Base-by-base conservation (phyloP, 35 echinoderm and acorn worm genomes). In the Stichopus chloronotus region DNA sequence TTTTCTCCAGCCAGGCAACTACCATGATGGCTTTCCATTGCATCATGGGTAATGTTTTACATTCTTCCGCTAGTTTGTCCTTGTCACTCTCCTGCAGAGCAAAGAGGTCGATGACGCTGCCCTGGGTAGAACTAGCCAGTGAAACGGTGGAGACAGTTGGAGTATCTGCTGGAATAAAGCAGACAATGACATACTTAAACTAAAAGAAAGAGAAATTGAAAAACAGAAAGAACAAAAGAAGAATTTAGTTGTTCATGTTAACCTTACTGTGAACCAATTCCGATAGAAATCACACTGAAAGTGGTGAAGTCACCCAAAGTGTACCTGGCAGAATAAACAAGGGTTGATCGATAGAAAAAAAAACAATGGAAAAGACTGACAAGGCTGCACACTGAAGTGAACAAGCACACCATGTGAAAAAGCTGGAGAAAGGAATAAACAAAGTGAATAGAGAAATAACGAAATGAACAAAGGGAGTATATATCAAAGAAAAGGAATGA, bases 1-100 rank as follows among this genome's bases (percentile, higher is more conserved):
- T 89, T 55, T 95, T 77, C 82, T 99, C 97, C 17, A 99, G 76
- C 97, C 97, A 99, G 0, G 97, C 91, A 63, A 99, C 95, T 7
- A 99, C 95, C 93, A 96, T 99, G 88, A 89, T 95, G 68, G 97
- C 97, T 79, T 95, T 99, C 97, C 97, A 99, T 59, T 99, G 95
- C 56, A 92, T 78, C 97, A 99, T 99, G 56, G 95, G 93, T 17
- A 92, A 91, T 21, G 76, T 87, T 83, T 95, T 96, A 85, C 95
- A 95, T 72, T 96, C 88, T 84, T 96, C 95, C 0, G 95, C 95
- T 63, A 99, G 92, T 61, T 92, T 79, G 3, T 90, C 91, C 59
- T 96, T 99, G 68, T 99, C 97, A 53, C 92, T 80, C 53, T 99
- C 95, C n/a, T 96, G 93, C 53, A 99, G 71, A 13, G 94, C 94